Conservation (phyloP, 2,797 vertebrate genomes). For the Mus spretus region DNA sequence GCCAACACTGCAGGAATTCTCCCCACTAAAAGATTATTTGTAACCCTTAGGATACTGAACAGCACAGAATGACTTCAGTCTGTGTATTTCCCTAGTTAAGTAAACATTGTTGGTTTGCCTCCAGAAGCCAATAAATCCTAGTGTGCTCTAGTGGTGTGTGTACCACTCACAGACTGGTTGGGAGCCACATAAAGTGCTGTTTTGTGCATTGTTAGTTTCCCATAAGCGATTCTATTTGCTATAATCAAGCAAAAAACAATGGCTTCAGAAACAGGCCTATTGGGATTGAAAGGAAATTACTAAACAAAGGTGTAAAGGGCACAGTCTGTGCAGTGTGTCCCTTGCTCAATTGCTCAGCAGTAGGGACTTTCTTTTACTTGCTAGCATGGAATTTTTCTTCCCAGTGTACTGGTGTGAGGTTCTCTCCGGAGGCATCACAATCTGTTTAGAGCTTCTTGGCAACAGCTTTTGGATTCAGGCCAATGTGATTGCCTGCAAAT, state of each 20-base stretch:
- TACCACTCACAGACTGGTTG: neutral
- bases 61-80: neutral
- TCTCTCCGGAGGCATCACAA: slow-evolving; percentile 70
- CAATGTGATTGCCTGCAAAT: slow-evolving; percentile 75
- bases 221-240: neutral
- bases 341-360: slow-evolving; percentile 48
- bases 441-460: slow-evolving; percentile 79
- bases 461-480: slow-evolving; percentile 72
- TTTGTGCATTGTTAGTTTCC: neutral
- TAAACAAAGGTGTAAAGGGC: neutral
- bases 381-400: slow-evolving; percentile 36
- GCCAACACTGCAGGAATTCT: neutral
- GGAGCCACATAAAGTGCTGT: neutral
- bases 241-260: neutral
- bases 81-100: neutral
- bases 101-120: neutral
- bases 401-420: slow-evolving; percentile 4
- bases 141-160: too few relatives aligned
- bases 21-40: neutral
- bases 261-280: neutral
- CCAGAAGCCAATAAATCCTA: neutral
- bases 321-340: slow-evolving; percentile 19
- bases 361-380: neutral
- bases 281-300: slow-evolving; percentile 3
- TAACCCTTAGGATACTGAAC: neutral